phyloP scores from a whole-genome alignment of 2,888 invertebrate species.

The Ischnura elegans region DNA sequence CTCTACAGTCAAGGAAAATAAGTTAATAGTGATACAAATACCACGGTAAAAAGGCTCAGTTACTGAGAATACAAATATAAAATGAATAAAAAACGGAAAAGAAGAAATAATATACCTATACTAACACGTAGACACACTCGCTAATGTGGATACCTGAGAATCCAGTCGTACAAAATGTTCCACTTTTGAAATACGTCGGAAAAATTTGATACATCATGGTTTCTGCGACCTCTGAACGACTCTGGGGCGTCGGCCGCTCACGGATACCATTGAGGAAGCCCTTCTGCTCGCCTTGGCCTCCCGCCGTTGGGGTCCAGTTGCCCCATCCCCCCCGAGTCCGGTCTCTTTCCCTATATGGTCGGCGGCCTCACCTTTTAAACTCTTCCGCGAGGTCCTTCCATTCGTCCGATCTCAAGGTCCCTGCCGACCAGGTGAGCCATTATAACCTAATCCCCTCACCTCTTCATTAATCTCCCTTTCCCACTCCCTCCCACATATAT shows the following conservation, averaged over 20 bases:
- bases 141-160: too few species aligned
- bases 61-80: too few species aligned
- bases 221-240: too few species aligned
- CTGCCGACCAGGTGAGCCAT: background rate
- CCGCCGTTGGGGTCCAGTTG: background rate
- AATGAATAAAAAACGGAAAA: too few species aligned
- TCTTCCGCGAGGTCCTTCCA: conserved; percentile 22
- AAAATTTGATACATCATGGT: too few species aligned
- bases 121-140: too few species aligned
- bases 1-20: too few species aligned
- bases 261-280: background rate
- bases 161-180: too few species aligned
- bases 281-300: background rate
- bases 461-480: background rate
- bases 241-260: background rate
- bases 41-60: too few species aligned
- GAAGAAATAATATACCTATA: too few species aligned
- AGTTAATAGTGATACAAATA: too few species aligned
- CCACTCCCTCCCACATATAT: background rate
- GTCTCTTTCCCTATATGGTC: conserved; percentile 43
- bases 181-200: too few species aligned
- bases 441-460: background rate
- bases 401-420: background rate
- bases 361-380: conserved; percentile 1
- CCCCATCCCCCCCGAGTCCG: background rate